Evolutionary conservation across 2,113 vertebrate species (phyloP).

Genomic region (Diadophis punctatus): DNA sequence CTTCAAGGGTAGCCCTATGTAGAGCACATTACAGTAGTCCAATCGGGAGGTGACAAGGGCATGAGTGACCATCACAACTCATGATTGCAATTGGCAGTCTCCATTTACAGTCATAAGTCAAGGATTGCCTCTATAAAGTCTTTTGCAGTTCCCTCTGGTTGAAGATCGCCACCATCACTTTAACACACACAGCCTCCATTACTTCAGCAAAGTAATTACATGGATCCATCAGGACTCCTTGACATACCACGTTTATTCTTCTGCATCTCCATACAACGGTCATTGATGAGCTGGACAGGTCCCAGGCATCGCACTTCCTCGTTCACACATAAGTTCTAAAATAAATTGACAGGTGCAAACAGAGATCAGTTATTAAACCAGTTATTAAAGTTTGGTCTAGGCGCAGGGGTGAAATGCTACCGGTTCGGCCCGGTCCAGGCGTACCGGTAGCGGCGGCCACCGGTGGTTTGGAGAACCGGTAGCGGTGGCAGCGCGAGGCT

Average conservation of each 20-base stretch:
- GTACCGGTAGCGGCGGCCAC: too few relatives aligned
- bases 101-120: not conserved
- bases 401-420: too few relatives aligned
- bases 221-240: not conserved
- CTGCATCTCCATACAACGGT: constrained; percentile 93
- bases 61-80: not conserved
- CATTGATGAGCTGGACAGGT: constrained; percentile 86
- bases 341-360: constrained; percentile 12
- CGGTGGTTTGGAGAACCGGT: too few relatives aligned
- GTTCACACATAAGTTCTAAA: constrained; percentile 89
- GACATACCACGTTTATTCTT: constrained; percentile 83
- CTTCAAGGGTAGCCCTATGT: too few relatives aligned
- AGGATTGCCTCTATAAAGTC: not conserved
- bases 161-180: not conserved
- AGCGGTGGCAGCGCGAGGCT: too few relatives aligned
- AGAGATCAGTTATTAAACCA: not conserved
- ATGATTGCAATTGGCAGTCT: not conserved
- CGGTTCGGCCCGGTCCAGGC: too few relatives aligned
- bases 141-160: not conserved
- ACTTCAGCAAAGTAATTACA: not conserved
- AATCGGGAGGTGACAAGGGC: too few relatives aligned
- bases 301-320: constrained; percentile 81
- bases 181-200: not conserved
- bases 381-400: not conserved
- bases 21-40: too few relatives aligned